Conservation (phyloP, 2,888 invertebrate genomes). For the Julus scandinavius region DNA sequence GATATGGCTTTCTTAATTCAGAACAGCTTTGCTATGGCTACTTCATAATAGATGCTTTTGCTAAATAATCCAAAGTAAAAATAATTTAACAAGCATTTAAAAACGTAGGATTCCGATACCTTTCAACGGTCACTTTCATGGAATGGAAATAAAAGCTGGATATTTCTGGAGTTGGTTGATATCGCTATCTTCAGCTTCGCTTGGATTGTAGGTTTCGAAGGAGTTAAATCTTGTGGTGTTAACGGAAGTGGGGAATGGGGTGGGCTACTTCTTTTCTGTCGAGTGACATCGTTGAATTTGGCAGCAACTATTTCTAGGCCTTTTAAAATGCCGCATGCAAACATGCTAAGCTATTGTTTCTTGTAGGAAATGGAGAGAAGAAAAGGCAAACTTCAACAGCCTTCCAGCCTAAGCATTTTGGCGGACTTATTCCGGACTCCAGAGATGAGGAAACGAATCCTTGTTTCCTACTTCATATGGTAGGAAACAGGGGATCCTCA, state of each 20-base stretch:
- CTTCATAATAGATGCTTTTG: too few species aligned
- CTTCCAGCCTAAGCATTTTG: constrained; percentile 53
- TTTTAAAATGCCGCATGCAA: constrained; percentile 42
- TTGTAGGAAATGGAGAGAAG: constrained; percentile 53
- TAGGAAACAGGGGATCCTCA: constrained; percentile 53
- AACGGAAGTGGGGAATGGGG: background rate
- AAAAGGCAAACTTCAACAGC: constrained; percentile 50
- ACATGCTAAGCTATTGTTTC: constrained; percentile 50
- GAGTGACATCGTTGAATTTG: constrained; percentile 39
- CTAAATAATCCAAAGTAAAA: too few species aligned
- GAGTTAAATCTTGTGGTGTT: background rate
- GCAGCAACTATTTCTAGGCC: constrained; percentile 39
- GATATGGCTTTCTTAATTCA: too few species aligned
- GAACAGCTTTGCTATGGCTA: too few species aligned
- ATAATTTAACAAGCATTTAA: too few species aligned
- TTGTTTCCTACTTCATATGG: constrained; percentile 55
- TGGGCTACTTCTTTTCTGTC: background rate
- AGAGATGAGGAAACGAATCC: constrained; percentile 55
- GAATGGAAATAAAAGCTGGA: background rate
- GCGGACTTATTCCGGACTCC: constrained; percentile 55
- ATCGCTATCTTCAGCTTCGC: background rate
- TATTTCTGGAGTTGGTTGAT: background rate
- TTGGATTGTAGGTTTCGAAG: background rate
- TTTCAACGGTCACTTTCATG: background rate
- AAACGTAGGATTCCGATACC: too few species aligned